A percentile compares a stretch with the other conserved stretches of the same genome.
These are phyloP conservation scores for Lasioglossum baleicum DNA, from an alignment of 1,140 invertebrate species.

Conservation along the genomic window DNA sequence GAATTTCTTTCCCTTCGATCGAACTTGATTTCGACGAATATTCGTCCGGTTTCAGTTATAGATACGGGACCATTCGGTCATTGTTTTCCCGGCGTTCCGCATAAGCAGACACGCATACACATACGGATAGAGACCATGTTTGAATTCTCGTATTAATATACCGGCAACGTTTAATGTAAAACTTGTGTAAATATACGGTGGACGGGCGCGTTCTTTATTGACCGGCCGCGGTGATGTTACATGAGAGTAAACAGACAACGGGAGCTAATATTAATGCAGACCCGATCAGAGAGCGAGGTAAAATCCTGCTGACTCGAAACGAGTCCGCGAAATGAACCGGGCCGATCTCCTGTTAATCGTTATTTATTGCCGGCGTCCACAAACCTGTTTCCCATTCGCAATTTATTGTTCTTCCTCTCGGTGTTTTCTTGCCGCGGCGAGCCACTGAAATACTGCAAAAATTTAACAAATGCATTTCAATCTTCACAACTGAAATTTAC, in stretches of 20 bases:
- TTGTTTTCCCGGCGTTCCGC: slow-evolving; percentile 11
- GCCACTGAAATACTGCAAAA: too few relatives aligned
- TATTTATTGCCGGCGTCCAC: neutral
- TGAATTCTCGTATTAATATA: slow-evolving; percentile 5
- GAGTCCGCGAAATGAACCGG: neutral
- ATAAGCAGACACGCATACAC: neutral
- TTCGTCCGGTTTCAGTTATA: neutral
- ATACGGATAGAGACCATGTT: neutral
- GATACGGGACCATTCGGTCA: neutral
- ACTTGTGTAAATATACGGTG: slow-evolving; percentile 4
- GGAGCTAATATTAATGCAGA: slow-evolving; percentile 16
- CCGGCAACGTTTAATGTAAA: slow-evolving; percentile 17
- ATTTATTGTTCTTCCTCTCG: too few relatives aligned
- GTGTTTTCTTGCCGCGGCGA: too few relatives aligned
- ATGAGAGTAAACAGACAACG: slow-evolving; percentile 5
- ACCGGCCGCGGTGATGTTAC: slow-evolving; percentile 15
- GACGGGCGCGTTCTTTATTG: slow-evolving; percentile 2
- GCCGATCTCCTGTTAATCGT: neutral
- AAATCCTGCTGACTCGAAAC: slow-evolving; percentile 1
- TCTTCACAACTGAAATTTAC: too few relatives aligned
- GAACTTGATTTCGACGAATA: neutral
- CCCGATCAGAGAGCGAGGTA: neutral
- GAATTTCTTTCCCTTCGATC: neutral
- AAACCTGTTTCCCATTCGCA: too few relatives aligned
- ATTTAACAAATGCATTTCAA: too few relatives aligned